Percentiles rank a stretch among this genome's conserved stretches.
Conservation (phyloP, 2,888 invertebrate genomes). For the Phytoseiulus persimilis region DNA sequence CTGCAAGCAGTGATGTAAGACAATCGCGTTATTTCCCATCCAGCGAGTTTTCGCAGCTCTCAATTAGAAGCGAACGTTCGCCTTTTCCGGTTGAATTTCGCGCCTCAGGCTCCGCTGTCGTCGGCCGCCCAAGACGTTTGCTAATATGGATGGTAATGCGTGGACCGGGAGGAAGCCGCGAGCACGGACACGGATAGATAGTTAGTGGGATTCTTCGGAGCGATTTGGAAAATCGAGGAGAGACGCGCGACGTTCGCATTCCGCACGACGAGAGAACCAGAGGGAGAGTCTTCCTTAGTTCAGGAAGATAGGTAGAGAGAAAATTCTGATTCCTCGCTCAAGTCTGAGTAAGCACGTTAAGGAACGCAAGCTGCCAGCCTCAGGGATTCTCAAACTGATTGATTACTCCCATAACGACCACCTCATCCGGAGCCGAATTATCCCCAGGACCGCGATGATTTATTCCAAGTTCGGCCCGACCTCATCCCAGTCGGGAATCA, state of each 20-base stretch:
- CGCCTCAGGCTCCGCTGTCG: neutral
- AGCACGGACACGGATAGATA: neutral
- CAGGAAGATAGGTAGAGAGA: neutral
- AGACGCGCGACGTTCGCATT: too few relatives aligned
- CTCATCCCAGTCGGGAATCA: neutral
- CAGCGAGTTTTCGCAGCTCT: neutral
- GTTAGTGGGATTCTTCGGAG: neutral
- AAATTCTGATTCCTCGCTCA: neutral
- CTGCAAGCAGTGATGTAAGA: neutral
- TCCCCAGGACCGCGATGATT: neutral
- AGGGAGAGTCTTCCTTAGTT: neutral
- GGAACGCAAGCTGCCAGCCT: neutral
- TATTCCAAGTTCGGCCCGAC: neutral
- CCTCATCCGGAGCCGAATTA: neutral
- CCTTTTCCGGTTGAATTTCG: neutral
- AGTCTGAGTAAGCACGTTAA: neutral
- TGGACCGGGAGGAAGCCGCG: neutral
- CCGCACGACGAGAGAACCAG: too few relatives aligned
- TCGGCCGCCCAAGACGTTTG: neutral
- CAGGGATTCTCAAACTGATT: neutral
- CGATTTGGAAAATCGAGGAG: too few relatives aligned
- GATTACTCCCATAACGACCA: neutral
- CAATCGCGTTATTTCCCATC: neutral
- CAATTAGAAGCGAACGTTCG: neutral
- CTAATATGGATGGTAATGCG: neutral